Evolutionary conservation across 1,140 invertebrate species (phyloP), one percentile per base, ranked within the genome.

Genomic region (Thaumatotibia leucotreta): DNA sequence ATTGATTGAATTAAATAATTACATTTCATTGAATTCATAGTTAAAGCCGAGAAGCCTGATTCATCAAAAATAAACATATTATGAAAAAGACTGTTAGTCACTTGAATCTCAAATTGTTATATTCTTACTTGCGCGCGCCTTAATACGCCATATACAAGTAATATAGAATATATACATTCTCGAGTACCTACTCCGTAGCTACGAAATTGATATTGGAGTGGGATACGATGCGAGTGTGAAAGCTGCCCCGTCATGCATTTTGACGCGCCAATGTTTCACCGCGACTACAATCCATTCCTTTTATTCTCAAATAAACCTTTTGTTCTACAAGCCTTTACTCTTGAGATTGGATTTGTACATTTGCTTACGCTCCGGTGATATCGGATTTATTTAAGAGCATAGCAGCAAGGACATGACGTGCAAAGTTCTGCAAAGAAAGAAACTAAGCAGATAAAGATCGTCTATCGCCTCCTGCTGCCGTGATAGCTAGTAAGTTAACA

Each of bases 201-300:
- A 69, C 74, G 72, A 77, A 80, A 79, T 77, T 79, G 74, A 82
- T 80, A 79, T 75, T 64, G 63, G 68, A 72, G 68, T 66, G 68
- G 50, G 50, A 50, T 49, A 1, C 10, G 14, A 31, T 14, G 52
- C 52, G 66, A 52, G 61, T 66, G 58, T 63, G 65, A 67, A 58
- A 50, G 66, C 67, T 61, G 62, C 35, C 32, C 63, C 69, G 73
- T 76, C 74, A 75, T 33, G 52, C 62, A 31, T 31, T 65, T 29
- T 73, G 77, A 77, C 77, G 65, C 68, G 50, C 70, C 70, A 77
- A 79, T 77, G 75, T 77, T 77, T 79, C 75, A 75, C 61, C 24
- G 39, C 32, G 63, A 68, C 64, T 70, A 24, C 65, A 73, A 73
- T 45, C 69, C 69, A 70, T 74, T 77, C 68, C 52, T 75, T 79